Base-by-base conservation (phyloP, 1,140 invertebrate species). In the Eumaeus atala region DNA sequence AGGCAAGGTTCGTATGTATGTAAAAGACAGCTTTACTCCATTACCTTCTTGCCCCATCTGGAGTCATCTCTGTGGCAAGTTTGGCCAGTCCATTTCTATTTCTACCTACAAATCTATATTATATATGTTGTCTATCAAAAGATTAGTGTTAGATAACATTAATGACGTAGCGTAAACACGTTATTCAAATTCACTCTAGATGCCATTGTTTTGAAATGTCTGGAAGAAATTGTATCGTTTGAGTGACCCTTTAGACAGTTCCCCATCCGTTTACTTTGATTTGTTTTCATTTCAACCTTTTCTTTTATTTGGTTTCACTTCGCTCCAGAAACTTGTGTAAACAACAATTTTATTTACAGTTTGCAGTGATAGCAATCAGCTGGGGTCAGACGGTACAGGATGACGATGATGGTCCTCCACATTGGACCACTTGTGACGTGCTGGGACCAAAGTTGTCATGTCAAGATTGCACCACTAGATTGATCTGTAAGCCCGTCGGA, bases 401-500 rank as follows among this genome's bases (percentile, higher is more conserved):
- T 37, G 48, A n/a, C 28, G 28, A 40, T n/a, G 49, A 34, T 18
- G 35, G 28, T 14, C 51, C 50, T 6, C 18, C 37, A 47, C 51
- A 61, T 11, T 70, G 69, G 66, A 71, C 67, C 0, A 48, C 69
- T 11, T 79, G 78, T 28, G 66, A 81, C 47, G 42, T 61, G 3
- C 53, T 58, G 16, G 47, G 34, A 10, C 61, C 68, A 1, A 66
- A 53, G 35, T 54, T 73, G 11, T 68, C 67, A 5, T 82, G 78
- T 35, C 54, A 71, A 9, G 70, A 82, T 49, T 82, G 78, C 48
- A 67, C 64, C 18, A 82, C 71, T 9, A 66, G 74, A n/a, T 28
- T 79, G 4, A 68, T 79, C 12, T 82, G 78, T 52, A 72, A 73
- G 21, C 66, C 68, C 2, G 42, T 73, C 42, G 73, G 72, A 35